Percentiles rank a stretch among this genome's conserved stretches.
Evolutionary conservation across 1,140 invertebrate species (phyloP).

Genomic region (Orussus abietinus): DNA sequence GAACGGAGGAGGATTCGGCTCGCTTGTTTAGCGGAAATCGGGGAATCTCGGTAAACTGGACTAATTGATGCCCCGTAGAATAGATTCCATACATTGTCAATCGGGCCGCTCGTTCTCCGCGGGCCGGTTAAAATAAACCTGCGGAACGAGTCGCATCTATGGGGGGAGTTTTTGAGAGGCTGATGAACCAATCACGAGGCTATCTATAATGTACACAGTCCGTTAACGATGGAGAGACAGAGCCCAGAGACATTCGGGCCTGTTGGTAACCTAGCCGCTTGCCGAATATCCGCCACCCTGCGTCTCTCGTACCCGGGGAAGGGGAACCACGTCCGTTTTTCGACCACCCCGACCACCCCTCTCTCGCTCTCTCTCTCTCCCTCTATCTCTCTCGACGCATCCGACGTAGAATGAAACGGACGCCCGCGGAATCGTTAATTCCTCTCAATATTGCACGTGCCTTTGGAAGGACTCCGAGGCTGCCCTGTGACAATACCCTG

Average conservation of each 20-base stretch:
- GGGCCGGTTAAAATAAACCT: conserved; percentile 23
- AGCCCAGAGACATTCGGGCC: conserved; percentile 1
- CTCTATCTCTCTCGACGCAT: conserved; percentile 6
- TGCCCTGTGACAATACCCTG: conserved; percentile 3
- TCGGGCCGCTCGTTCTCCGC: conserved; percentile 4
- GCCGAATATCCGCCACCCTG: background rate
- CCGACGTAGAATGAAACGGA: conserved; percentile 21
- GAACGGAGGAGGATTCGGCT: too few species aligned
- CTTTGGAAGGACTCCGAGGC: conserved; percentile 29
- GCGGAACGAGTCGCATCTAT: conserved; percentile 23
- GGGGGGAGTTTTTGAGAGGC: conserved; percentile 43
- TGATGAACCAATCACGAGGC: conserved; percentile 45
- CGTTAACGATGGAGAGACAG: conserved; percentile 30
- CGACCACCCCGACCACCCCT: background rate
- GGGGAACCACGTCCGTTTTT: too few species aligned
- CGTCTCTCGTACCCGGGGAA: too few species aligned
- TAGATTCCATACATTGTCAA: conserved; percentile 30
- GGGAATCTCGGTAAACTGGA: conserved; percentile 18
- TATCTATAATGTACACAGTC: conserved; percentile 49
- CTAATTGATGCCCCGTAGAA: conserved; percentile 29
- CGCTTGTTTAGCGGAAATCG: too few species aligned
- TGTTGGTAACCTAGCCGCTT: background rate
- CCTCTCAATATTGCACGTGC: conserved; percentile 36
- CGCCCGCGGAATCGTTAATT: conserved; percentile 36
- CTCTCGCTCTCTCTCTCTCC: conserved; percentile 5